Evolutionary conservation across 1,140 invertebrate species (phyloP).

Genomic region (Zaprionus gabonicus): DNA sequence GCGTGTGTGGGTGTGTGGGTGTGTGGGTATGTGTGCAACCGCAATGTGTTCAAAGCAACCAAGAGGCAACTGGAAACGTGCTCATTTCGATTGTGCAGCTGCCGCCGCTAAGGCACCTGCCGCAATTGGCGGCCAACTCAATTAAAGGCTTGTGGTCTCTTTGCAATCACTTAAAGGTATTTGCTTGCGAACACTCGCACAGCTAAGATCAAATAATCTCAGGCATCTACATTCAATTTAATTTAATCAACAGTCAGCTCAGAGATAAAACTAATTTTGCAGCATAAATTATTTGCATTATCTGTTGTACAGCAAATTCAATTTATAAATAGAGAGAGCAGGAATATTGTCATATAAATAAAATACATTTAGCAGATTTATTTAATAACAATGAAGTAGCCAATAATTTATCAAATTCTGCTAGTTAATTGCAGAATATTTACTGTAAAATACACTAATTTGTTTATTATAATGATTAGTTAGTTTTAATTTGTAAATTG

Average conservation of each 20-base stretch:
- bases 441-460: too few relatives aligned
- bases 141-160: slow-evolving; percentile 69
- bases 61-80: slow-evolving; percentile 57
- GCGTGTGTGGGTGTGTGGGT: not conserved
- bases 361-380: not conserved
- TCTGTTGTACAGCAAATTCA: too few relatives aligned
- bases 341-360: too few relatives aligned
- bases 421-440: too few relatives aligned
- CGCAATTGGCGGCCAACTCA: slow-evolving; percentile 54
- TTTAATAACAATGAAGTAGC: not conserved
- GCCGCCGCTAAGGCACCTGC: slow-evolving; percentile 19
- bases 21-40: slow-evolving; percentile 59
- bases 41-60: slow-evolving; percentile 63
- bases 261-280: not conserved
- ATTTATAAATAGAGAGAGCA: too few relatives aligned
- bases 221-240: not conserved
- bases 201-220: slow-evolving; percentile 1
- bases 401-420: too few relatives aligned
- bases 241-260: not conserved
- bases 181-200: slow-evolving; percentile 1
- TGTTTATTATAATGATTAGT: not conserved
- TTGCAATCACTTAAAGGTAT: slow-evolving; percentile 34
- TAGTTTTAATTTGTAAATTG: not conserved
- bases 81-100: slow-evolving; percentile 46
- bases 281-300: not conserved